Base-by-base conservation (phyloP, 2,797 vertebrate species). In the Cossypha niveicapilla region DNA sequence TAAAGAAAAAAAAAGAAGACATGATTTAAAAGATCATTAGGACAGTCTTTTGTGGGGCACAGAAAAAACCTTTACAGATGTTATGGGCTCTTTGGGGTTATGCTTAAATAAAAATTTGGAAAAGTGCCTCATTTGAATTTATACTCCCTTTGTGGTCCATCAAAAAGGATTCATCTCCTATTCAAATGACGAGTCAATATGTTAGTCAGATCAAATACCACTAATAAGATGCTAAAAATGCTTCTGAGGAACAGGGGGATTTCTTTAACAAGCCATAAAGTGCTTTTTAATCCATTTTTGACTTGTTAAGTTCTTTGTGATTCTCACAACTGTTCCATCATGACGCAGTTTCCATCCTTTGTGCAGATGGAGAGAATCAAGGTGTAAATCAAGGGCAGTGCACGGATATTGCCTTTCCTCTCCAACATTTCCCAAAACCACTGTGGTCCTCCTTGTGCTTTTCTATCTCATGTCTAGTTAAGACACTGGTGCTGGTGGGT, bases 281-380 rank as follows among this genome's bases (percentile, higher is more conserved):
- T 97, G 94, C 86, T 97, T 97, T 98, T 97, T 96, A 97, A 97
- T 97, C 97, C 96, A 96, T 97, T 97, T 97, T 95, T 97, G 95
- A 97, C 96, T 96, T 96, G 96, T 96, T 97, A 97, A 96, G 90
- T 94, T 95, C 91, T 91, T 96, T 95, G 88, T 73, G 81, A 96
- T 96, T 97, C 94, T 96, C 90, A 94, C 78, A 95, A 97, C 94
- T 95, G 79, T 89, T 97, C 88, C 91, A 56, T 91, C 84, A 24
- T 95, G 92, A 95, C 67, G 72, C 93, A 93, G 65, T 96, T 97
- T 96, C 95, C 91, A 86, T 93, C 79, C 73, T 97, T 94, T 77
- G 73, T 86, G 91, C 79, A 96, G 87, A 95, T 93, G 71, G 74
- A 80, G 95, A 66, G 92, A 94, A 93, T 96, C 87, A 93, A 96